Conservation (phyloP, 2,797 vertebrate genomes). For the Podarcis lilfordi region DNA sequence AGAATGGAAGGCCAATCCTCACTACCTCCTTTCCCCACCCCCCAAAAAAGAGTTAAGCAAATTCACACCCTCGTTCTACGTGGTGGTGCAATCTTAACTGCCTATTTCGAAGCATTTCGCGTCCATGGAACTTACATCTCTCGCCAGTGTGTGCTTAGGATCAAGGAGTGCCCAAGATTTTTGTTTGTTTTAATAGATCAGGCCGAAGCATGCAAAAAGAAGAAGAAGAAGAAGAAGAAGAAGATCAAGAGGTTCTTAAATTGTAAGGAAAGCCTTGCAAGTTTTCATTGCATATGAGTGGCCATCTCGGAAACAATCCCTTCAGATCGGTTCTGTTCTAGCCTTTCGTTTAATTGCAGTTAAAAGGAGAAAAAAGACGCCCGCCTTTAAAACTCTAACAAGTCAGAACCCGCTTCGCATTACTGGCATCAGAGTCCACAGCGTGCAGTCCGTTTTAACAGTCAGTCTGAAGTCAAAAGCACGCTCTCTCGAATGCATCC, state of each 20-base stretch:
- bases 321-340: slow-evolving; percentile 71
- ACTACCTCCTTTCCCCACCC: too few species aligned
- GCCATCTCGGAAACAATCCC: slow-evolving; percentile 57
- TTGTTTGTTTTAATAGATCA: not conserved
- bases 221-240: too few species aligned
- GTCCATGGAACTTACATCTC: not conserved
- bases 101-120: not conserved
- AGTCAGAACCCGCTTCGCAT: slow-evolving; percentile 76
- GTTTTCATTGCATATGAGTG: slow-evolving; percentile 38
- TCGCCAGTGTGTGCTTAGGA: not conserved
- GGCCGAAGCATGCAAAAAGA: not conserved
- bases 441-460: slow-evolving; percentile 70
- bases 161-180: not conserved
- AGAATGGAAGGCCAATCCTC: not conserved
- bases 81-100: not conserved
- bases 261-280: slow-evolving; percentile 38
- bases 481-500: slow-evolving; percentile 69
- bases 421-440: slow-evolving; percentile 71
- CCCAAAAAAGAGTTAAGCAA: not conserved
- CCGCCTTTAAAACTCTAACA: slow-evolving; percentile 78
- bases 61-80: not conserved
- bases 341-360: slow-evolving; percentile 75
- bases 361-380: slow-evolving; percentile 65
- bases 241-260: not conserved
- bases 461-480: slow-evolving; percentile 76